These are phyloP conservation scores for Eucriotettix oculatus DNA, from an alignment of 2,888 invertebrate genomes.

Conservation along the genomic window DNA sequence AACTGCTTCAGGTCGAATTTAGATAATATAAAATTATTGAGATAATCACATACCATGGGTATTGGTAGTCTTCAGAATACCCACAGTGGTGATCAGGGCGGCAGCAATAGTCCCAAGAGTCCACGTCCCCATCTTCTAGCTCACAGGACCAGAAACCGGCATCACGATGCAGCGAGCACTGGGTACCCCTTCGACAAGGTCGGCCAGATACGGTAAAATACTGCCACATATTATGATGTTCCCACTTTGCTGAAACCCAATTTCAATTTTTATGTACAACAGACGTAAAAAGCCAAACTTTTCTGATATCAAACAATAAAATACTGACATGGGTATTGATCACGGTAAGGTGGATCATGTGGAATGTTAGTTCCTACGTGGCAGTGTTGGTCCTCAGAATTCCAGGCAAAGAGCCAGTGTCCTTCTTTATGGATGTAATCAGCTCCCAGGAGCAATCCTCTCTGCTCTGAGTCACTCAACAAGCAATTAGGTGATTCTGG, in stretches of 20 bases:
- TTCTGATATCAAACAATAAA: not conserved
- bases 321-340: not conserved
- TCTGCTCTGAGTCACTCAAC: slow-evolving; percentile 59
- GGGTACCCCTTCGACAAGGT: slow-evolving; percentile 52
- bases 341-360: not conserved
- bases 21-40: too few species aligned
- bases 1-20: too few species aligned
- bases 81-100: slow-evolving; percentile 68
- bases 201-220: slow-evolving; percentile 69
- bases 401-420: slow-evolving; percentile 62
- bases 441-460: slow-evolving; percentile 53
- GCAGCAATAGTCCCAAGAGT: slow-evolving; percentile 77
- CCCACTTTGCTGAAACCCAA: slow-evolving; percentile 27
- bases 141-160: slow-evolving; percentile 77
- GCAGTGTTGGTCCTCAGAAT: slow-evolving; percentile 58
- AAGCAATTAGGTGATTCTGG: slow-evolving; percentile 45
- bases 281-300: not conserved
- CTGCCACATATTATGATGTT: slow-evolving; percentile 37
- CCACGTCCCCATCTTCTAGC: slow-evolving; percentile 49
- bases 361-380: slow-evolving; percentile 4
- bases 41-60: slow-evolving; percentile 46
- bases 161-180: slow-evolving; percentile 53
- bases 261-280: not conserved
- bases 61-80: slow-evolving; percentile 62
- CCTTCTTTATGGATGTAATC: slow-evolving; percentile 54